Base-by-base conservation (phyloP, 2,797 vertebrate genomes). In the Mus spretus region DNA sequence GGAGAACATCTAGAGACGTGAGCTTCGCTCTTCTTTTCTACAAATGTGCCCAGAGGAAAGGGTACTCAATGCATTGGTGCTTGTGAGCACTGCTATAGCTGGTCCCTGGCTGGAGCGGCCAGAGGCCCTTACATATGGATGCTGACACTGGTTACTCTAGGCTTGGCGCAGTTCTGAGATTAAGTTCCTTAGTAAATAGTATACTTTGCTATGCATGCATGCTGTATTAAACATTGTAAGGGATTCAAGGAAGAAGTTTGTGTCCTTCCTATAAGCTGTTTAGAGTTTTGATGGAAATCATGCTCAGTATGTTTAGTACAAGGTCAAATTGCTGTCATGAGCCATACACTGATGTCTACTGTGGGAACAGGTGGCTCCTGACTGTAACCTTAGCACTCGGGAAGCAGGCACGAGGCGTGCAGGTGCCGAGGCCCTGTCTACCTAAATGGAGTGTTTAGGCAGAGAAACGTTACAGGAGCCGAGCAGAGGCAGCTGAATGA, bases 131-230 rank as follows among this genome's bases (percentile, higher is more conserved):
- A 50, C 53, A 12, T 53, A 7, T 70, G 78, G 91, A 53, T 6
- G 11, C 74, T 40, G 44, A 74, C 47, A 75, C 78, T n/a, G 44
- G 31, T 19, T 70, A n/a, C 34, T 70, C 67, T n/a, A 17, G 67
- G 67, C 67, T 65, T 79, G 44, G 47, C 61, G 89, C 31, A 92
- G 72, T 89, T 80, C 79, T 65, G 84, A 92, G 84, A 37, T 31
- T 63, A 17, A 50, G 61, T 93, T 77, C 44, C 55, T 90, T 5
- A 61, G 47, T 19, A 92, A 61, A 59, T 75, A 80, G 50, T 61
- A 61, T 24, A 77, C 19, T 84, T 37, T 22, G 22, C 20, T 72
- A n/a, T 37, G n/a, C 19, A 34, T n/a, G 17, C 34, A 72, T 37
- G n/a, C 70, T 72, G n/a, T 72, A 37, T 70, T 70, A n/a, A n/a